These are phyloP conservation scores for Anas flavirostris DNA, from an alignment of 2,797 vertebrate genomes.

Conservation along the genomic window DNA sequence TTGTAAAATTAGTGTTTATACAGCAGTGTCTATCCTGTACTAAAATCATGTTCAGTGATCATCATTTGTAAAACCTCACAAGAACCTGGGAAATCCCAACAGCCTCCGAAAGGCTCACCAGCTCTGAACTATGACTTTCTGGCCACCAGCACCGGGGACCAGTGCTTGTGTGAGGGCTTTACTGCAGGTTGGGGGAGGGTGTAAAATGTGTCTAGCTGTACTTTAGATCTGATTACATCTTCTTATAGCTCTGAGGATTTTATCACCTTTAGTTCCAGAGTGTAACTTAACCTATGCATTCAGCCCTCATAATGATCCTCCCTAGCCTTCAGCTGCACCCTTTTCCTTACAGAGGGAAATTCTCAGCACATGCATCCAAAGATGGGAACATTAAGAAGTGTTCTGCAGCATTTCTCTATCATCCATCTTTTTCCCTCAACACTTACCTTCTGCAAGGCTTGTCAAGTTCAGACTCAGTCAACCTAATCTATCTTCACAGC, in stretches of 20 bases:
- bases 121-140: slow-evolving; percentile 45
- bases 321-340: neutral
- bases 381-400: neutral
- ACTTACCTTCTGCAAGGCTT: neutral
- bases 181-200: slow-evolving; percentile 1
- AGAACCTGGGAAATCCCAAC: neutral
- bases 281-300: slow-evolving; percentile 55
- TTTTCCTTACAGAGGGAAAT: neutral
- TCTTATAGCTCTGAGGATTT: slow-evolving; percentile 52
- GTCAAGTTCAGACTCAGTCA: neutral
- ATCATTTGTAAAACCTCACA: neutral
- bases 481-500: neutral
- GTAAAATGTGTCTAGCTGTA: slow-evolving; percentile 10
- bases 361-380: neutral
- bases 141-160: slow-evolving; percentile 5
- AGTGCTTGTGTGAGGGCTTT: neutral
- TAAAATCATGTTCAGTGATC: neutral
- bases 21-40: neutral
- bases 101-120: neutral
- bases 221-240: slow-evolving; percentile 61
- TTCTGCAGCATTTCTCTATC: neutral
- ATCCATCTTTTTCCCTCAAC: neutral
- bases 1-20: neutral
- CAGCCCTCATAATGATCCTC: neutral
- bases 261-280: slow-evolving; percentile 62